Conservation (phyloP, 2,888 invertebrate genomes). For the Amiota minor region DNA sequence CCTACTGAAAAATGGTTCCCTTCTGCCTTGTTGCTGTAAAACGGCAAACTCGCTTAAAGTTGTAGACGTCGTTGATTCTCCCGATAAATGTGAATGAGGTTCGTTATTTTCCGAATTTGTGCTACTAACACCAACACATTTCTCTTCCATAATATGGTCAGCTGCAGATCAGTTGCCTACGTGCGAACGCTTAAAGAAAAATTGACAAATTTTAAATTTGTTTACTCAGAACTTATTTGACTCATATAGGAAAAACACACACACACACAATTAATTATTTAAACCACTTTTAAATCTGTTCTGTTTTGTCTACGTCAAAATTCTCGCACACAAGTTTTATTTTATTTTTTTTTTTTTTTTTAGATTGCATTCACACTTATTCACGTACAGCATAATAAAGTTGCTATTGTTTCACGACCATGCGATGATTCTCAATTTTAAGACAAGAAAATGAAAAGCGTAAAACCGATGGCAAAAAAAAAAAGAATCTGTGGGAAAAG, state of each 20-base stretch:
- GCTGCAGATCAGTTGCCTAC: background rate
- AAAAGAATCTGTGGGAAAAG: conserved; percentile 59
- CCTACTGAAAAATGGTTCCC: conserved; percentile 45
- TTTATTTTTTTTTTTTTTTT: too few relatives aligned
- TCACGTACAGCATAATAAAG: background rate
- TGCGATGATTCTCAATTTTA: conserved; percentile 36
- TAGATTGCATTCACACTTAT: too few relatives aligned
- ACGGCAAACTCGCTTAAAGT: conserved; percentile 6
- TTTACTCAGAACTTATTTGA: too few relatives aligned
- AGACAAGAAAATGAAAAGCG: conserved; percentile 41
- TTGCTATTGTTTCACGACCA: conserved; percentile 45
- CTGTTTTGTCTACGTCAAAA: too few relatives aligned
- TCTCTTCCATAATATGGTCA: conserved; percentile 70
- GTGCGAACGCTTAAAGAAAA: background rate
- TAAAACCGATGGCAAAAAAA: conserved; percentile 41
- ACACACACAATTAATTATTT: too few relatives aligned
- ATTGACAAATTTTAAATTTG: too few relatives aligned
- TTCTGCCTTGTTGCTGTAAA: background rate
- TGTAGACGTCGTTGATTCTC: conserved; percentile 15
- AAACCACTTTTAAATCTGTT: too few relatives aligned
- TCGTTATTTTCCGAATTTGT: conserved; percentile 10
- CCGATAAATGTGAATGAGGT: conserved; percentile 29
- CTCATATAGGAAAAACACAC: too few relatives aligned
- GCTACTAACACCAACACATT: conserved; percentile 64
- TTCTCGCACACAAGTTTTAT: too few relatives aligned